Evolutionary conservation across 2,797 vertebrate genomes (phyloP), one percentile per base, ranked within the genome.

Genomic region (Philypnodon macrostomus): DNA sequence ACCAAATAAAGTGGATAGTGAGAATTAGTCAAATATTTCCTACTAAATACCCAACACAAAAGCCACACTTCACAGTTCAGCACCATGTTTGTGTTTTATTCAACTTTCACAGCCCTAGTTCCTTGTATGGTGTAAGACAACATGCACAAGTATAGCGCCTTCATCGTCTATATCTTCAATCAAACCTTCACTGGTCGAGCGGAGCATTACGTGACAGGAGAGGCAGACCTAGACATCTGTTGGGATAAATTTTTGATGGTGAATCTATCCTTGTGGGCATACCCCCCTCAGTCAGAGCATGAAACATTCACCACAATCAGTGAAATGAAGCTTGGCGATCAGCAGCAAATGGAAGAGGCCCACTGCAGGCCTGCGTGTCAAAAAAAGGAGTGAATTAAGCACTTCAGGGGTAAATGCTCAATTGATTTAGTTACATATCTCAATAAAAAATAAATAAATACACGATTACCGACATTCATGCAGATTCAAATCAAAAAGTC

Each of bases 161-260:
- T 62, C 33, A 13, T 35, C 54, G 71, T 58, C 49, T 41, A 50
- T 44, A 35, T 52, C 60, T 63, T 60, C 55, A 63, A 81, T 87
- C 70, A 73, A 63, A 63, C 53, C 58, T 53, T 55, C 60, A 53
- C 58, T 63, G 75, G 56, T 63, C 74, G 49, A 44, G 52, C 70
- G 62, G 73, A 69, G 71, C 15, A 29, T 48, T 61, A 56, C 24
- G 51, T 67, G 70, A 70, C 53, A 74, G 64, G 38, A 34, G 69
- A 79, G 70, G 71, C 72, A 76, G 74, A 75, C 76, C 58, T 53
- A 77, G 75, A 87, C 85, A 88, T 88, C 85, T 88, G 86, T 75
- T 48, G 9, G 45, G 51, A 82, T 90, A 34, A 57, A 87, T 88
- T 53, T 88, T 87, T 86, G 57, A 86, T 84, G 47, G 66, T 46